Evolutionary conservation across 2,888 invertebrate species (phyloP), one percentile per base, ranked within the genome.

Genomic region (Carcina quercana): DNA sequence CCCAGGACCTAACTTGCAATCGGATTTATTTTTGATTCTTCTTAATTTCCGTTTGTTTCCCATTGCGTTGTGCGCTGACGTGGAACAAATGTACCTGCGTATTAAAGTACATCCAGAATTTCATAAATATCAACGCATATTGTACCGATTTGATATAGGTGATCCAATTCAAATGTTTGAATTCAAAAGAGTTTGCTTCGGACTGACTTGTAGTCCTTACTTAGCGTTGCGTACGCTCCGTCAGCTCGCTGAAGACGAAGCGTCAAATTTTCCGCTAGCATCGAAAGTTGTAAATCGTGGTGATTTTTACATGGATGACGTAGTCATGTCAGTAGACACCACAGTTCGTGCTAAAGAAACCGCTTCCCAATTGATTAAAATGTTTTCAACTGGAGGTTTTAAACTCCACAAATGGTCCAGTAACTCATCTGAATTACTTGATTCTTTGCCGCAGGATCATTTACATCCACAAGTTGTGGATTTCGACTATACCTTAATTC

Each of bases 161-260:
- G 32, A 36, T 15, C 7, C n/a, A 8, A 28, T 35, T 2, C 22
- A 19, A 3, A 31, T 28, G 11, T 37, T 32, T 29, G 8, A 27
- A 7, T 38, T 35, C n/a, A 29, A 28, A 32, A 13, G 34, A 11
- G 17, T 40, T 21, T 27, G 33, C 2, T 37, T 37, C 13, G 37
- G 40, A 17, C 21, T 37, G 14, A 37, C 31, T 13, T 30, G 22
- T 22, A 40, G 42, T 11, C 34, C 35, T 14, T 40, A 15, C 13
- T 10, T 37, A 5, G 40, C 37, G 5, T 37, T 40, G 37, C 32
- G 35, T 5, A 34, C 34, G 8, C 15, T 38, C 6, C 35, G 32
- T 6, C 32, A 35, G 8, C 13, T 27, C 8, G 13, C 13, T n/a
- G 5, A 2, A 5, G 35, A 35, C 10, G 5, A 12, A 8, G 7